These are phyloP conservation scores for Erannis defoliaria DNA, from an alignment of 2,888 invertebrate species.

Conservation along the genomic window DNA sequence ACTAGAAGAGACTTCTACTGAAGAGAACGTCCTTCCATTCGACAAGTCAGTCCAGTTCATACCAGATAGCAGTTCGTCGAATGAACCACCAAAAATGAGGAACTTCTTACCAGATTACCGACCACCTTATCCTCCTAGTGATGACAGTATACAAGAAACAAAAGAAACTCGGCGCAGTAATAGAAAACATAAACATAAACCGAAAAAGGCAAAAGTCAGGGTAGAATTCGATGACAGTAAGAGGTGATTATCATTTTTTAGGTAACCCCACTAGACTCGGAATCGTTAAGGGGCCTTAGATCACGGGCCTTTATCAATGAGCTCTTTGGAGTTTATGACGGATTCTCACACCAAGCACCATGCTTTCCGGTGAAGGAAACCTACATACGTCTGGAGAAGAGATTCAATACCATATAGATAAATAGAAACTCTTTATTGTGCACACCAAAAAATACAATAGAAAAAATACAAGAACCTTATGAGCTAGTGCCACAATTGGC, in stretches of 20 bases:
- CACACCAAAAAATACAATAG: too few species aligned
- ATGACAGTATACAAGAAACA: neutral
- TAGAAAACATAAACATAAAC: slow-evolving; percentile 30
- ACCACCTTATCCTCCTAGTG: neutral
- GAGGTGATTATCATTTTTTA: slow-evolving; percentile 14
- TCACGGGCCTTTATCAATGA: too few species aligned
- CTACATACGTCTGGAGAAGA: too few species aligned
- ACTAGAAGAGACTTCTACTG: neutral
- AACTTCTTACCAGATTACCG: neutral
- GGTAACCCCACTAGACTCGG: too few species aligned
- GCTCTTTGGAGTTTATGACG: too few species aligned
- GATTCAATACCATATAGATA: too few species aligned
- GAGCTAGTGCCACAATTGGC: too few species aligned
- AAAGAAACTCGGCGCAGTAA: neutral
- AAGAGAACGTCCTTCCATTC: neutral
- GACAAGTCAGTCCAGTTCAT: slow-evolving; percentile 1
- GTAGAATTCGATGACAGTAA: slow-evolving; percentile 39
- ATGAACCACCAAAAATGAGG: neutral
- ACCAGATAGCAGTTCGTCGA: neutral
- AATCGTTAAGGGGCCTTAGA: too few species aligned
- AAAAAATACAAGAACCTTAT: too few species aligned
- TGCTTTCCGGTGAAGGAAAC: too few species aligned
- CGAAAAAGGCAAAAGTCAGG: slow-evolving; percentile 41
- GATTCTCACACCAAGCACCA: too few species aligned
- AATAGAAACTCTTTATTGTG: too few species aligned